Percentiles rank a stretch among this genome's conserved stretches.
Conservation (phyloP, 2,888 invertebrate species). For the Anthrax anthrax region DNA sequence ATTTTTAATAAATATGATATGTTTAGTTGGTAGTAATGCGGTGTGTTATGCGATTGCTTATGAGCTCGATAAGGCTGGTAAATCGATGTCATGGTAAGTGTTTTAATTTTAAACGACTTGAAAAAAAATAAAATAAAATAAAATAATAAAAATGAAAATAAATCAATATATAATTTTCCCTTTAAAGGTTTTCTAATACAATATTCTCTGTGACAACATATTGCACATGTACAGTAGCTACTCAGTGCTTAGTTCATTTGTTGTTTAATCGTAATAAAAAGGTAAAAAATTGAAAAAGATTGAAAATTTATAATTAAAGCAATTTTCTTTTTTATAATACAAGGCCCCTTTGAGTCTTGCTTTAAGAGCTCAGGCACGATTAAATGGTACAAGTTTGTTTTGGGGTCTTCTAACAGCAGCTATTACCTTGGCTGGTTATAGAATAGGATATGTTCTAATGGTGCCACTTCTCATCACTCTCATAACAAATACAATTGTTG, state of each 20-base stretch:
- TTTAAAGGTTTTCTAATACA: conserved; percentile 18
- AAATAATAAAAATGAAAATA: too few species aligned
- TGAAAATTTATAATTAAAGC: neutral
- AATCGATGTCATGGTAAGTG: conserved; percentile 23
- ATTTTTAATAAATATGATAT: conserved; percentile 21
- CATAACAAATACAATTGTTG: conserved; percentile 18
- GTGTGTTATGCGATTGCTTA: conserved; percentile 21
- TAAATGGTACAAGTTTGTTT: conserved; percentile 22
- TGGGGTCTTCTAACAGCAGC: conserved; percentile 21
- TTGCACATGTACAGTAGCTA: conserved; percentile 18
- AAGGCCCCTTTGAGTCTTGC: conserved; percentile 23
- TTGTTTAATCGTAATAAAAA: conserved; percentile 18
- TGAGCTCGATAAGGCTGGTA: conserved; percentile 20
- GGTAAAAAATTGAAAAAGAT: conserved; percentile 9
- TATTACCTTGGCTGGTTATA: conserved; percentile 20
- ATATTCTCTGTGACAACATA: conserved; percentile 20
- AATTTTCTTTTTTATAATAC: neutral
- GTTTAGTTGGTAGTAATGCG: conserved; percentile 19
- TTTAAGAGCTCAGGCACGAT: conserved; percentile 21
- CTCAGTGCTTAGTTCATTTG: conserved; percentile 19
- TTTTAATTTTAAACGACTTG: too few species aligned
- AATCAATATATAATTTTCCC: too few species aligned
- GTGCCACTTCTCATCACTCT: conserved; percentile 19
- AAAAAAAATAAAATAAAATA: too few species aligned
- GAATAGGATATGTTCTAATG: conserved; percentile 21